Evolutionary conservation across 2,888 invertebrate genomes (phyloP).

Genomic region (Poecilus cupreus): DNA sequence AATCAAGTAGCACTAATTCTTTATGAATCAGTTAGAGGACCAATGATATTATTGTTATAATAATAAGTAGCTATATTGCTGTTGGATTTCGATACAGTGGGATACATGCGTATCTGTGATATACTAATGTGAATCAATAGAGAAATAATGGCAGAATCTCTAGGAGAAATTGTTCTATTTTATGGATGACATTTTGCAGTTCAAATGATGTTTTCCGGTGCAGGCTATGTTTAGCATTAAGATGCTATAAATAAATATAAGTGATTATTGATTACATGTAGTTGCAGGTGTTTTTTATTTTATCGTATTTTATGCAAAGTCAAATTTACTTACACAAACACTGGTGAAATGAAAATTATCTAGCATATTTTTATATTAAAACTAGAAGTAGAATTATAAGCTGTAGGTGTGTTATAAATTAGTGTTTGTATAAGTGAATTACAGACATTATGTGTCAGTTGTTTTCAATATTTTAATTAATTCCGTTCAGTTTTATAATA

Average conservation of each 20-base stretch:
- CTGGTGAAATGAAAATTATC: background rate
- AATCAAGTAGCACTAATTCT: background rate
- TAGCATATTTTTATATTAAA: background rate
- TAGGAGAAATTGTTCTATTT: constrained; percentile 2
- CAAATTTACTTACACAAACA: background rate
- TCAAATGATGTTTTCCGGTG: constrained; percentile 7
- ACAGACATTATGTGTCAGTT: background rate
- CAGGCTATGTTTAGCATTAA: constrained; percentile 9
- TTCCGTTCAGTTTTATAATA: background rate
- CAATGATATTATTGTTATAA: background rate
- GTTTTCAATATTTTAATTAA: background rate
- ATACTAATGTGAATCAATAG: constrained; percentile 5
- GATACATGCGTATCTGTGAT: constrained; percentile 33
- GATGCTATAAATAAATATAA: background rate
- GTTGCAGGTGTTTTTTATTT: background rate
- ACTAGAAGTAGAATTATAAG: background rate
- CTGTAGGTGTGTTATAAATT: background rate
- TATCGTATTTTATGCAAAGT: background rate
- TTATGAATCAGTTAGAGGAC: background rate
- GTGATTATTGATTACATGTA: background rate
- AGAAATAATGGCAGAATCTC: constrained; percentile 10
- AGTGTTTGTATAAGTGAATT: background rate
- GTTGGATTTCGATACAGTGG: background rate
- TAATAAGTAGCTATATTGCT: background rate
- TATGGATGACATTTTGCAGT: background rate